A percentile compares a stretch with the other conserved stretches of the same genome.
phyloP scores from a whole-genome alignment of 1,140 invertebrate genomes.

The Pseudomyrmex gracilis region DNA sequence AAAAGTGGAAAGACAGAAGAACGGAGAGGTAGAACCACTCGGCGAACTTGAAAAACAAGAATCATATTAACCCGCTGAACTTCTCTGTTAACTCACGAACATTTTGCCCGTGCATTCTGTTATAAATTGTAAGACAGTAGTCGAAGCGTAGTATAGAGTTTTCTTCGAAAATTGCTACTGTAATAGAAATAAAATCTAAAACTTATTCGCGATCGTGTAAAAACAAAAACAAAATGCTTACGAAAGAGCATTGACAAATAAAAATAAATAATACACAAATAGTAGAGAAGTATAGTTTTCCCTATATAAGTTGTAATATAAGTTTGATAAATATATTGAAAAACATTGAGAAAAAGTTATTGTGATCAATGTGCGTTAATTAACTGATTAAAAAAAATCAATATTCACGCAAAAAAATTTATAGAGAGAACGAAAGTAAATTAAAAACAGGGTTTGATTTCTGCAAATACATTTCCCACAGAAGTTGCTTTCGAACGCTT shows the following conservation, averaged over 20 bases:
- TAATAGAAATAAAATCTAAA: background rate
- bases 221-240: background rate
- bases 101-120: constrained; percentile 1
- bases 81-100: background rate
- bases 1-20: constrained; percentile 17
- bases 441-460: background rate
- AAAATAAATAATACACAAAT: too few species aligned
- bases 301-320: too few species aligned
- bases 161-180: background rate
- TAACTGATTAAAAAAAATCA: too few species aligned
- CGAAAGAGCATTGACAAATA: background rate
- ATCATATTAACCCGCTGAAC: constrained; percentile 27
- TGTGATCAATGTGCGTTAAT: too few species aligned
- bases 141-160: background rate
- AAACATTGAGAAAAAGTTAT: too few species aligned
- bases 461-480: background rate
- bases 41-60: constrained; percentile 51
- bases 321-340: too few species aligned
- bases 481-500: constrained; percentile 10
- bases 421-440: too few species aligned
- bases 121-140: background rate
- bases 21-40: constrained; percentile 17
- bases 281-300: too few species aligned
- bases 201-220: background rate
- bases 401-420: too few species aligned